These are phyloP conservation scores for Erpobdella octoculata DNA, from an alignment of 2,888 invertebrate species.

Conservation along the genomic window DNA sequence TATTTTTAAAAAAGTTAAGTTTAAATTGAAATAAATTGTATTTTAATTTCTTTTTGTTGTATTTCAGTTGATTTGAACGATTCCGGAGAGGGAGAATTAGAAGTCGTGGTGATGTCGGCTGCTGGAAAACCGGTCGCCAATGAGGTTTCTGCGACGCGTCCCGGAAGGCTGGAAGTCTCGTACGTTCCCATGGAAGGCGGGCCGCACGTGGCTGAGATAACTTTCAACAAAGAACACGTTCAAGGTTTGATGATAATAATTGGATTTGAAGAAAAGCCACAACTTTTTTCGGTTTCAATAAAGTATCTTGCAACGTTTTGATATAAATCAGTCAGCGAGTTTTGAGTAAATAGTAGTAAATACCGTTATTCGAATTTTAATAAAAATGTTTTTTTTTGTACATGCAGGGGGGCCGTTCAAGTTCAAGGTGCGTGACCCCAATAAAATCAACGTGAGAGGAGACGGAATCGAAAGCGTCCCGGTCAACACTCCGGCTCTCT, in stretches of 20 bases:
- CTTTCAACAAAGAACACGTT: slow-evolving; percentile 60
- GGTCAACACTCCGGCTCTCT: slow-evolving; percentile 74
- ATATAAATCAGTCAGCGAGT: too few species aligned
- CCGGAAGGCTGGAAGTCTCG: slow-evolving; percentile 83
- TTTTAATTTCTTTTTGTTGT: not conserved
- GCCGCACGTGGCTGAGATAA: slow-evolving; percentile 79
- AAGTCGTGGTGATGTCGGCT: slow-evolving; percentile 82
- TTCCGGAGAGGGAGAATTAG: slow-evolving; percentile 96
- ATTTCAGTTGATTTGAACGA: slow-evolving; percentile 88
- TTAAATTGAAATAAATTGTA: not conserved
- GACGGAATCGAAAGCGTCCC: slow-evolving; percentile 81
- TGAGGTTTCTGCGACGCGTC: slow-evolving; percentile 63
- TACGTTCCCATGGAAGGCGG: slow-evolving; percentile 92
- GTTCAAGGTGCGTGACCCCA: slow-evolving; percentile 52
- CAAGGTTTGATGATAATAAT: slow-evolving; percentile 46
- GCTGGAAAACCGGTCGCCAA: slow-evolving; percentile 36
- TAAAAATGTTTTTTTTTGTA: too few species aligned
- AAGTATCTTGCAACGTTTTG: too few species aligned
- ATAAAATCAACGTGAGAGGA: slow-evolving; percentile 66
- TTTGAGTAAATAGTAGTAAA: too few species aligned
- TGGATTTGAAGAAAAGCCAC: not conserved
- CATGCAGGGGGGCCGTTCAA: slow-evolving; percentile 45
- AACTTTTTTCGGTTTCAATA: too few species aligned
- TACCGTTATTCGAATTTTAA: too few species aligned
- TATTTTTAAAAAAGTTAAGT: not conserved